These are phyloP conservation scores for Sitta carolinensis DNA, from an alignment of 2,797 vertebrate genomes.

Conservation along the genomic window DNA sequence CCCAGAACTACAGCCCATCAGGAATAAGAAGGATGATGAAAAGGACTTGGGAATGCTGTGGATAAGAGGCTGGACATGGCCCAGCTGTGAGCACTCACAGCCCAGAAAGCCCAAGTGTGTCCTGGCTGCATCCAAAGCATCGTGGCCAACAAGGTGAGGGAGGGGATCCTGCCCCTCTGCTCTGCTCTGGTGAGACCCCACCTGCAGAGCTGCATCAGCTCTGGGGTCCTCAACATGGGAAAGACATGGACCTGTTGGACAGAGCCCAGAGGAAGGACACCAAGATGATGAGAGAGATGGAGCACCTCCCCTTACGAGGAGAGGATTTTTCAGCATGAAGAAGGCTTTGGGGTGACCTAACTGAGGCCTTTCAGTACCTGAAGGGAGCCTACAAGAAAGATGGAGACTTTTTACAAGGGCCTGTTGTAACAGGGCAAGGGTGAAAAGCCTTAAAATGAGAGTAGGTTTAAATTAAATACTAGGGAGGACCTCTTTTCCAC, in stretches of 20 bases:
- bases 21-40: background rate
- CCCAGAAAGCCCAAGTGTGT: background rate
- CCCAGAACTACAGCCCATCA: background rate
- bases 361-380: background rate
- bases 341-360: background rate
- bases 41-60: background rate
- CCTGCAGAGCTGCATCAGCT: background rate
- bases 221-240: background rate
- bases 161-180: background rate
- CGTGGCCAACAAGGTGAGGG: fast-evolving
- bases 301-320: background rate
- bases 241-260: background rate
- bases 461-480: background rate
- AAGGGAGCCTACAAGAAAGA: background rate
- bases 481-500: background rate
- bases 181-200: background rate
- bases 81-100: background rate
- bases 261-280: fast-evolving
- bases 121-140: background rate
- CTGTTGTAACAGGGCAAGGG: background rate
- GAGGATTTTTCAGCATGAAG: background rate
- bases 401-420: background rate
- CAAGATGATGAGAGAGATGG: background rate
- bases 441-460: background rate
- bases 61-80: background rate